Conservation (phyloP, 1,140 invertebrate genomes). For the Monochamus saltuarius region DNA sequence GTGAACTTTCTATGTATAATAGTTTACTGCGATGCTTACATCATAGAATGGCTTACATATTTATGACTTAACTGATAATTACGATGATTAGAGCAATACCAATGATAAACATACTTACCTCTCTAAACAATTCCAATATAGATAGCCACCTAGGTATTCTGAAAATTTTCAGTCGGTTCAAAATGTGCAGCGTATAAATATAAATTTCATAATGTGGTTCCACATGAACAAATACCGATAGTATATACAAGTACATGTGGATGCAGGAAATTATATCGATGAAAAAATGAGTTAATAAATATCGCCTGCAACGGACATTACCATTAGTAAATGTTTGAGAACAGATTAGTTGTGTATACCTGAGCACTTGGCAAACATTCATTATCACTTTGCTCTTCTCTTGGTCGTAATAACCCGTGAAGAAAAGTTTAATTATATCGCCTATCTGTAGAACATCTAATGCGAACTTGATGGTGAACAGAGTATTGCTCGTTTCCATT, state of each 20-base stretch:
- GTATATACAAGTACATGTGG: background rate
- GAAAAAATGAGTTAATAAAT: slow-evolving; percentile 10
- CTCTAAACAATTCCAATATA: background rate
- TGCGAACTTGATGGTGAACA: too few relatives aligned
- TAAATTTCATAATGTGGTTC: background rate
- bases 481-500: too few relatives aligned
- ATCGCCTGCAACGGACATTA: background rate
- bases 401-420: slow-evolving; percentile 23
- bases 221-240: background rate
- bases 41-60: too few relatives aligned
- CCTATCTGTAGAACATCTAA: slow-evolving; percentile 10
- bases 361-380: slow-evolving; percentile 8
- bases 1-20: too few relatives aligned
- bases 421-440: slow-evolving; percentile 23
- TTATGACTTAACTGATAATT: too few relatives aligned
- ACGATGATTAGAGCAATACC: too few relatives aligned
- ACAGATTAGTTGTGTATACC: slow-evolving; percentile 8
- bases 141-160: background rate
- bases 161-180: background rate
- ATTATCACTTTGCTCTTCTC: slow-evolving; percentile 16
- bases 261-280: background rate
- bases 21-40: too few relatives aligned
- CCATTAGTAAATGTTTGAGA: background rate
- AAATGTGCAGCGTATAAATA: background rate
- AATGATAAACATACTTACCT: background rate